Base-by-base conservation (phyloP, 2,113 vertebrate genomes). In the Rhombomys opimus region DNA sequence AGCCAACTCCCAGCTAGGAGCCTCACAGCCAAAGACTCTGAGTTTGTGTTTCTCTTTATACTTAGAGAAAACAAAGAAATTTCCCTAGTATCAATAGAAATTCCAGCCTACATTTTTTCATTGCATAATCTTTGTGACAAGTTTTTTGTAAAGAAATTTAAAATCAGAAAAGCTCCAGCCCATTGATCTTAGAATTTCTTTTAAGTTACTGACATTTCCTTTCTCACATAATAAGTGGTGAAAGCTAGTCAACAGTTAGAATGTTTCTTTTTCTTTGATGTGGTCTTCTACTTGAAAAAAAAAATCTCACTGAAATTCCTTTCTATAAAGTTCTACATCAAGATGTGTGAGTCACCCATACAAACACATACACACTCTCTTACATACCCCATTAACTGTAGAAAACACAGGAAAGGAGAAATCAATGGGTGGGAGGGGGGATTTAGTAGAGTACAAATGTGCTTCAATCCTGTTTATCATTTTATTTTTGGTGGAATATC, bases 171-270 rank as follows among this genome's bases (percentile, higher is more conserved):
- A 97, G n/a, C 95, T 95, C 50, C 90, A 84, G 86, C 30, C 87
- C 63, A 93, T 92, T 97, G 95, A 97, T 96, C 90, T 96, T 95
- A 95, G 90, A 82, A 82, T 95, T 97, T 93, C 95, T 97, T 97
- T 96, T 91, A 96, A 91, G 95, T 91, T 95, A 84, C 85, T 95
- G 86, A 96, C 90, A 87, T 95, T 94, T 96, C 50, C 63, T 92
- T 96, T 97, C 94, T 97, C 95, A 96, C 68, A 75, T 93, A 95
- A 87, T 93, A 93, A 94, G 90, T 94, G 87, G 30, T 95, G 87
- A 96, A 96, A 97, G 67, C 22, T 38, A 92, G 54, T 97, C 90
- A 96, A 97, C 68, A 96, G 59, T 52, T 88, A 52, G 72, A 93
- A 70, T 95, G 20, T 96, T 94, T 94, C 25, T 75, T 82, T 93